A percentile compares a stretch with the other conserved stretches of the same genome.
phyloP scores from a whole-genome alignment of 2,113 vertebrate species.

The Mola mola region DNA sequence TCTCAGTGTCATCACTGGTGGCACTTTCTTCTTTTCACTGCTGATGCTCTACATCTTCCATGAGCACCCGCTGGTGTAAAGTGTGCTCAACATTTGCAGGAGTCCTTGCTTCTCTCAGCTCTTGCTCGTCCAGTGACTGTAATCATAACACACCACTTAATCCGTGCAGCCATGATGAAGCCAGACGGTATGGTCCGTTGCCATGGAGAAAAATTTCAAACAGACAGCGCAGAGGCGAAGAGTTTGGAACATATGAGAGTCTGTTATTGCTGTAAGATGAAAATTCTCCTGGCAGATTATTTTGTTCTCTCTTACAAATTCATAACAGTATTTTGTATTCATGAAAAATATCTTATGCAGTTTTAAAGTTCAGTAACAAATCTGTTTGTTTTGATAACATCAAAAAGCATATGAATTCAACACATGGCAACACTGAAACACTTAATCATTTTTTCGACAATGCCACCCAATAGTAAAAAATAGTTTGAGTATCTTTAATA shows the following conservation, averaged over 20 bases:
- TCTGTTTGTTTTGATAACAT: too few relatives aligned
- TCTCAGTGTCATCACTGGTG: not conserved
- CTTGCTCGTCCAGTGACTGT: constrained; percentile 12
- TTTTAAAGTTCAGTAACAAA: too few relatives aligned
- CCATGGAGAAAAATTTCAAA: constrained; percentile 64
- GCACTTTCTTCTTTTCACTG: not conserved
- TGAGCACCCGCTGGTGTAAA: not conserved
- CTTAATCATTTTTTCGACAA: too few relatives aligned
- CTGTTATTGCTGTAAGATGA: constrained; percentile 30
- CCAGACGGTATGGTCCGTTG: constrained; percentile 64
- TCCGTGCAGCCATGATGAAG: constrained; percentile 23
- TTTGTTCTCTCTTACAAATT: not conserved
- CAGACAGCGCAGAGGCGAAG: constrained; percentile 52
- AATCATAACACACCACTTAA: constrained; percentile 45
- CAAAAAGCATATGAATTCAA: too few relatives aligned
- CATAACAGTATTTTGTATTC: too few relatives aligned
- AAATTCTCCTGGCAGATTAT: not conserved
- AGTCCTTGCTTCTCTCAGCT: constrained; percentile 13
- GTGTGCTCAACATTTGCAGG: not conserved
- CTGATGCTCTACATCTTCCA: not conserved
- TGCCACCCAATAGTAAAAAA: too few relatives aligned
- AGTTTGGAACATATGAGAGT: constrained; percentile 43
- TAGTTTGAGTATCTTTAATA: too few relatives aligned
- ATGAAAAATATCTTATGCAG: too few relatives aligned
- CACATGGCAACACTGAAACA: too few relatives aligned